These are phyloP conservation scores for Drosophila pectinifera DNA, from an alignment of 1,140 invertebrate genomes.

Conservation along the genomic window DNA sequence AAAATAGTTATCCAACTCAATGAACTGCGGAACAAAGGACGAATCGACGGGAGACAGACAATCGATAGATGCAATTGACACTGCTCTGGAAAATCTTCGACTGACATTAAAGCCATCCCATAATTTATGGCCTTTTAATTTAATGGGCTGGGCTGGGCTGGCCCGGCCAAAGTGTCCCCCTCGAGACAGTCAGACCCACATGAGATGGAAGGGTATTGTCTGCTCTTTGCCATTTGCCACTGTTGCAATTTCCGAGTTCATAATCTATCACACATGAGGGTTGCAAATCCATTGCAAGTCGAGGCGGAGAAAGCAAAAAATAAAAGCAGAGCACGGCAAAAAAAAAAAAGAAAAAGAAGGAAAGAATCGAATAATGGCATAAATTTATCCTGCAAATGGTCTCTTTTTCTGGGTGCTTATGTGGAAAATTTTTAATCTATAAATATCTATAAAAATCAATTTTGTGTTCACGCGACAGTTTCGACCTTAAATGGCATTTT, in stretches of 20 bases:
- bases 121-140: constrained; percentile 84
- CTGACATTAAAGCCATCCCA: constrained; percentile 70
- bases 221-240: constrained; percentile 52
- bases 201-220: constrained; percentile 51
- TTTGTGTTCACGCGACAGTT: constrained; percentile 79
- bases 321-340: constrained; percentile 20
- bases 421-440: constrained; percentile 81
- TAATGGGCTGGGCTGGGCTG: constrained; percentile 74
- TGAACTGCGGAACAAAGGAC: constrained; percentile 52
- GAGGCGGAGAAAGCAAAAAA: constrained; percentile 27
- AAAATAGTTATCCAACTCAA: constrained; percentile 70
- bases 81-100: constrained; percentile 70
- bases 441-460: constrained; percentile 84
- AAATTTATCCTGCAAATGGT: constrained; percentile 73
- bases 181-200: constrained; percentile 63
- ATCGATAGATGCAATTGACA: constrained; percentile 76
- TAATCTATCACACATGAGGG: constrained; percentile 75
- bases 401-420: constrained; percentile 68
- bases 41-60: constrained; percentile 19
- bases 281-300: constrained; percentile 54
- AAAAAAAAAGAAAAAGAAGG: constrained; percentile 15
- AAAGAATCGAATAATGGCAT: constrained; percentile 54
- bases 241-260: constrained; percentile 77
- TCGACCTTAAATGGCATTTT: constrained; percentile 63
- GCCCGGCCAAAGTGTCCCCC: constrained; percentile 45